A percentile compares a stretch with the other conserved stretches of the same genome.
Conservation (phyloP, 2,888 invertebrate genomes). For the Cephus runcator region DNA sequence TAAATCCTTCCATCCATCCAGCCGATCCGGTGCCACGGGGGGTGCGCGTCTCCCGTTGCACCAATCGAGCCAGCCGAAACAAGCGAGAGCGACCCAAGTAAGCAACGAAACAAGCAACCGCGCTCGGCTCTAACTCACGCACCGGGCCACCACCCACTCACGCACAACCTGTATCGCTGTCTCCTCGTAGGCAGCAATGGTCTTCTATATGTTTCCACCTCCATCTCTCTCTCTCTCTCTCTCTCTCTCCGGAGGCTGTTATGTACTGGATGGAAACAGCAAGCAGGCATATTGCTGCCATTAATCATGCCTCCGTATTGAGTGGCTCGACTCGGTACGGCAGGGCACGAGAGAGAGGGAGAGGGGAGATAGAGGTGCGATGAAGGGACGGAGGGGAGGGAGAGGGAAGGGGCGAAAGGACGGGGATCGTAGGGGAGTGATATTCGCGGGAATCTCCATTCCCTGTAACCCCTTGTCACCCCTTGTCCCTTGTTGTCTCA, state of each 20-base stretch:
- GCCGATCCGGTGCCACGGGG: no score
- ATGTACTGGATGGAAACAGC: slow-evolving; percentile 33
- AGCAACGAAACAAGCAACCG: no score
- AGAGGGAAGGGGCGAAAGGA: slow-evolving; percentile 12
- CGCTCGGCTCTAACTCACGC: no score
- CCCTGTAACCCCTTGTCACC: slow-evolving; percentile 2
- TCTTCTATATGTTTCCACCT: not conserved
- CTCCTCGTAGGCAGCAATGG: no score
- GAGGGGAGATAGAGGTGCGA: not conserved
- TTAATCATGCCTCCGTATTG: slow-evolving; percentile 54
- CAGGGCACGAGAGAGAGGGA: not conserved
- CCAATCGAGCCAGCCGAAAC: no score
- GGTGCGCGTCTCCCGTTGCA: no score
- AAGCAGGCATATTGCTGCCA: slow-evolving; percentile 52
- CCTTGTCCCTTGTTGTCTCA: slow-evolving; percentile 17
- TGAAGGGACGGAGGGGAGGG: not conserved
- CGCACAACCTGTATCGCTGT: no score
- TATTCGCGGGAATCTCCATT: slow-evolving; percentile 18
- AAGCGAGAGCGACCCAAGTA: no score
- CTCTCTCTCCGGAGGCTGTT: not conserved
- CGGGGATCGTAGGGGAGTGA: slow-evolving; percentile 20
- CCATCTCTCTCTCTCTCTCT: not conserved
- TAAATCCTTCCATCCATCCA: no score
- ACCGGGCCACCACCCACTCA: no score
- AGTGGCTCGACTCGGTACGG: slow-evolving; percentile 34